A percentile compares a stretch with the other conserved stretches of the same genome.
These are phyloP conservation scores for Scaptomyza hsui DNA, from an alignment of 1,140 invertebrate species.

Conservation along the genomic window DNA sequence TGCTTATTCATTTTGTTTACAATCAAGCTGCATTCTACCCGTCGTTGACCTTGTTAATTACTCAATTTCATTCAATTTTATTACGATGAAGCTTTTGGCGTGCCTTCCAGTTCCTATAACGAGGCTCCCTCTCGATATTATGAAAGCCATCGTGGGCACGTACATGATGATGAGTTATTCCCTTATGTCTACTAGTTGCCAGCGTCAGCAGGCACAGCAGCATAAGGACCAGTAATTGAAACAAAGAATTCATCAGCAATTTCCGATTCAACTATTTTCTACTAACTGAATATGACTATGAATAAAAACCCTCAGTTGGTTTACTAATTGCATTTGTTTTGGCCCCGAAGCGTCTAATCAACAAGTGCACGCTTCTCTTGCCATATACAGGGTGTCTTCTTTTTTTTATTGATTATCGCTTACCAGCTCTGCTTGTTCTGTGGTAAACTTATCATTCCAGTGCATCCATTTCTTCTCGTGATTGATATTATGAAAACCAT, in stretches of 20 bases:
- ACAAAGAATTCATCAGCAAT: not conserved
- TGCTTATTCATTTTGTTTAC: not conserved
- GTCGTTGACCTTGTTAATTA: not conserved
- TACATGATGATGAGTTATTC: not conserved
- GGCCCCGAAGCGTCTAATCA: constrained; percentile 9
- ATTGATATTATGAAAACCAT: constrained; percentile 58
- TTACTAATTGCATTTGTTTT: constrained; percentile 13
- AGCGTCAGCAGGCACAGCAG: not conserved
- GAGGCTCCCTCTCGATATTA: not conserved
- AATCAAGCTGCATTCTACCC: not conserved
- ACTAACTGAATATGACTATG: not conserved
- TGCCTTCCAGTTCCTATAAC: not conserved
- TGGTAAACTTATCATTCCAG: constrained; percentile 61
- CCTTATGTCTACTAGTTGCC: not conserved
- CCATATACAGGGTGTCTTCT: constrained; percentile 26
- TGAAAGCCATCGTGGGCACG: not conserved
- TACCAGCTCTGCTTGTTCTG: not conserved
- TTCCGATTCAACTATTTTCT: not conserved
- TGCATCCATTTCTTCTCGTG: constrained; percentile 40
- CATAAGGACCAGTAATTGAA: no score
- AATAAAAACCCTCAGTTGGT: not conserved
- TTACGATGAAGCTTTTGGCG: not conserved
- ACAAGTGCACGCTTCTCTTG: constrained; percentile 3
- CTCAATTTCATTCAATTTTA: not conserved
- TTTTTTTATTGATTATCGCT: constrained; percentile 9